These are phyloP conservation scores for Lasioglossum villosulum DNA, from an alignment of 2,888 invertebrate species.

Conservation along the genomic window DNA sequence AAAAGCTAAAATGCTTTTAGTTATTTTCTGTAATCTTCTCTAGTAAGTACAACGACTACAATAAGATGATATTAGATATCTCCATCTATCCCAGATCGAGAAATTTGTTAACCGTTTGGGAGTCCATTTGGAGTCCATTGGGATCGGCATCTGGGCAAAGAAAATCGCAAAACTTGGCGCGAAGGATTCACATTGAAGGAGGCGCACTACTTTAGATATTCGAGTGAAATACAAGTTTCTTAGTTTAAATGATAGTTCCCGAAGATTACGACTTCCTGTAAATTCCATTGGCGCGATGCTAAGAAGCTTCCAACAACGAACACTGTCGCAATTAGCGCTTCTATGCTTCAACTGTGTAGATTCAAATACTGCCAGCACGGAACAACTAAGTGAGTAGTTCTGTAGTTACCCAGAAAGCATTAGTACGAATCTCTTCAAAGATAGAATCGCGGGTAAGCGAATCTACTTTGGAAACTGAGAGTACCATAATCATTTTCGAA, in stretches of 20 bases:
- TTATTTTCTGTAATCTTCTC: neutral
- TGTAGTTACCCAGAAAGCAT: neutral
- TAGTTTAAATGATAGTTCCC: neutral
- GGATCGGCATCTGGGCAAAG: neutral
- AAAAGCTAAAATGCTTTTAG: neutral
- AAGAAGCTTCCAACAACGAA: constrained; percentile 4
- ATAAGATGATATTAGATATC: neutral
- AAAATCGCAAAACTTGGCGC: neutral
- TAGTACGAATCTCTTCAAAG: neutral
- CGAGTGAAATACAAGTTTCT: neutral
- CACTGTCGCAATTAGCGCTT: neutral
- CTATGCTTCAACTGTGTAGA: neutral
- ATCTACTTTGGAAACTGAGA: neutral
- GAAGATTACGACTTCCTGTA: neutral
- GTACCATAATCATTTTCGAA: neutral
- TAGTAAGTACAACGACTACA: neutral
- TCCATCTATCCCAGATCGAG: neutral
- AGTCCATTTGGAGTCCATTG: too few relatives aligned
- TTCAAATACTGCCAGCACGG: neutral
- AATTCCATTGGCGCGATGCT: neutral
- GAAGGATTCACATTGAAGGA: neutral
- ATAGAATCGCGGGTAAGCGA: neutral
- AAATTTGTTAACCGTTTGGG: neutral
- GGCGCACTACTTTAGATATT: neutral
- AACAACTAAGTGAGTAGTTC: constrained; percentile 3